A percentile compares a stretch with the other conserved stretches of the same genome.
These are phyloP conservation scores for Panthera leo DNA, from an alignment of 2,113 vertebrate species.

Conservation along the genomic window DNA sequence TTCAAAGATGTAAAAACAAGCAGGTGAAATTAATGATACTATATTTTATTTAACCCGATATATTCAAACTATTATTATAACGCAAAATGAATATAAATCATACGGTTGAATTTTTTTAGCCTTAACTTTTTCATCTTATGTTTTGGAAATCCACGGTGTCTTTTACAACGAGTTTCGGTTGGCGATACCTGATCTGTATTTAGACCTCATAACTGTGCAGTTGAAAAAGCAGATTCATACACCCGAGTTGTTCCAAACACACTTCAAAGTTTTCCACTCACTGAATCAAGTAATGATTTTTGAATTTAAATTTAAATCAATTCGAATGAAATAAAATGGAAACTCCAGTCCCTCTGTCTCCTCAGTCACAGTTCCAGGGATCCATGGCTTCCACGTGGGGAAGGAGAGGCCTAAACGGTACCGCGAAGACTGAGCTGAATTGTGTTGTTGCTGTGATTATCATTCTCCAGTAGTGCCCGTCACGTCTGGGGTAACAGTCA, in stretches of 20 bases:
- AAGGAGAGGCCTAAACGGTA: accelerated
- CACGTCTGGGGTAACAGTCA: background rate
- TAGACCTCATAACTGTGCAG: slow-evolving; percentile 1
- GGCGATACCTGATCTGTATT: slow-evolving; percentile 29
- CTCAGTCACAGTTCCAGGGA: background rate
- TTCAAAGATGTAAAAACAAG: background rate
- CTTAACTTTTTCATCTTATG: slow-evolving; percentile 22
- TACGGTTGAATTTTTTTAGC: slow-evolving; percentile 16
- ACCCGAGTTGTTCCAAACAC: background rate
- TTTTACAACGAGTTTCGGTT: slow-evolving; percentile 39
- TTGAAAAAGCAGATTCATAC: slow-evolving; percentile 1
- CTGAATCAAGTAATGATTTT: slow-evolving; percentile 42
- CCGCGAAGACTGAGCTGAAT: accelerated
- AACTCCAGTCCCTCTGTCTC: background rate
- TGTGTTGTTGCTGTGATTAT: accelerated
- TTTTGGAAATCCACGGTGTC: background rate
- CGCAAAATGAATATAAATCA: background rate
- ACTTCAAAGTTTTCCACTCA: slow-evolving; percentile 46
- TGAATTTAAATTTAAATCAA: slow-evolving; percentile 35
- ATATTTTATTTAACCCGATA: background rate
- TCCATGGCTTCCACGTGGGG: accelerated
- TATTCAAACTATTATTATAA: slow-evolving; percentile 44
- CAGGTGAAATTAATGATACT: background rate
- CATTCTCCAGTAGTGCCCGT: background rate
- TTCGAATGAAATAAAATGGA: background rate